These are phyloP conservation scores for Mus pahari DNA, from an alignment of 2,113 vertebrate genomes.

Conservation along the genomic window DNA sequence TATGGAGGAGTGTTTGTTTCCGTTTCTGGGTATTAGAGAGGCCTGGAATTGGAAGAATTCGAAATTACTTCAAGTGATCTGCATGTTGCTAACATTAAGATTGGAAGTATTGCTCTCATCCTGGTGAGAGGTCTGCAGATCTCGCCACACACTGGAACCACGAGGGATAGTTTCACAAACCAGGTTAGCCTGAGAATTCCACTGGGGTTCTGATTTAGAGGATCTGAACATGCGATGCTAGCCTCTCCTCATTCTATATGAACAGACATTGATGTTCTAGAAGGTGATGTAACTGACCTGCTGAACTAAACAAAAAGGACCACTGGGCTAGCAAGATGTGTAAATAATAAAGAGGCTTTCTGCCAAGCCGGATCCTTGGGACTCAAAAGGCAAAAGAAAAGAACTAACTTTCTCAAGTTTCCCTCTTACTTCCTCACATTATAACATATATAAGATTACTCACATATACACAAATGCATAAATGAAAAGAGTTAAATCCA, in stretches of 20 bases:
- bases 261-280: not conserved
- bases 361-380: not conserved
- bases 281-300: not conserved
- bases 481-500: not conserved
- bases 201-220: not conserved
- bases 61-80: accelerated
- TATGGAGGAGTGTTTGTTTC: not conserved
- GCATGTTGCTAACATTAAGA: not conserved
- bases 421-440: not conserved
- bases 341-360: not conserved
- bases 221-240: not conserved
- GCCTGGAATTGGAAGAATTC: not conserved
- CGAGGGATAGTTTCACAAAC: not conserved
- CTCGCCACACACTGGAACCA: not conserved
- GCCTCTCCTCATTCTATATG: not conserved
- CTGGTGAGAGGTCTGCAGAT: not conserved
- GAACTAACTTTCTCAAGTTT: not conserved
- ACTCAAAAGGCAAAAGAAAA: not conserved
- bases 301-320: not conserved
- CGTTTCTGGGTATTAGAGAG: not conserved
- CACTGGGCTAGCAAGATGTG: not conserved
- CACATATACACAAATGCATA: not conserved
- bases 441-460: too few relatives aligned
- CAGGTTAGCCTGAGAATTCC: too few relatives aligned
- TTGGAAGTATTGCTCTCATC: not conserved